Evolutionary conservation across 2,888 invertebrate species (phyloP), one percentile per base, ranked within the genome.

Genomic region (Gandaritis pyraliata): DNA sequence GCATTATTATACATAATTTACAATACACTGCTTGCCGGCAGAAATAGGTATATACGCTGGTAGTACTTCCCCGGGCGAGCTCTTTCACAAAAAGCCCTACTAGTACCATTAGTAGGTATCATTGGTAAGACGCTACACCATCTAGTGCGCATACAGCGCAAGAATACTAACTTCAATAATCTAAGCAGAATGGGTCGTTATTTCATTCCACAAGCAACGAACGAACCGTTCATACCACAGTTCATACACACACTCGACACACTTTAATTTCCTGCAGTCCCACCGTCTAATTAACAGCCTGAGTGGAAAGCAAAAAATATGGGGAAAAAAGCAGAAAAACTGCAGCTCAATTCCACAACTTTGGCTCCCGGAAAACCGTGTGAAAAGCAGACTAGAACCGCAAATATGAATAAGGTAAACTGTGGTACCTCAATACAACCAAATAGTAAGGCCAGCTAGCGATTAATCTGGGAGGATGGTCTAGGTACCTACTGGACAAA

Each of bases 201-300:
- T 61, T 48, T 15, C 48, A 39, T 57, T 16, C 46, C 7, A 45
- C 11, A 52, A 33, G 15, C 47, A 36, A 5, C 45, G 15, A 18
- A 33, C 5, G 12, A 52, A 60, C 47, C 45, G 33, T 55, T 39
- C 45, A 58, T 55, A 58, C 29, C 48, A 60, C 47, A 39, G 33
- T 55, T 39, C 45, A 58, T 55, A 58, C 29, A 59, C 23, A 50
- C 13, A 43, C 63, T 63, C 47, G 58, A 55, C 63, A 55, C 58
- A 55, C 36, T 63, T 63, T 55, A 55, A 57, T 60, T 64, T 60
- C 29, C 45, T 45, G 51, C 15, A 33, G 46, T 46, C 30, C 56
- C 48, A 49, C 48, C 62, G 46, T 56, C 52, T 70, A 68, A 66
- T 68, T 70, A 70, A 63, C 68, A 66, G 63, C 61, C 59, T 65